phyloP scores from a whole-genome alignment of 2,888 invertebrate genomes.

The Drosophila emarginata region DNA sequence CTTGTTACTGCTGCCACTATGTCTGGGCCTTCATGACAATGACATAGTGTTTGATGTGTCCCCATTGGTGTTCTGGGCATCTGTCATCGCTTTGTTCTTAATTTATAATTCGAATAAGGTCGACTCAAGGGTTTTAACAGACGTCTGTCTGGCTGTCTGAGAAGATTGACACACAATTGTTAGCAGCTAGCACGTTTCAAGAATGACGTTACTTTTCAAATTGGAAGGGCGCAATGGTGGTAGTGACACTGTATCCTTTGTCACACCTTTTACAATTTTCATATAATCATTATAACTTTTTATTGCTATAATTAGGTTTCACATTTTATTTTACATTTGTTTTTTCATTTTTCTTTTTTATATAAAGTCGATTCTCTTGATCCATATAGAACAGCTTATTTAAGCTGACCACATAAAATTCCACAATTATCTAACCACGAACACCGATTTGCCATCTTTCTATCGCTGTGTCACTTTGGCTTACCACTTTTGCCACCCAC shows the following conservation, averaged over 20 bases:
- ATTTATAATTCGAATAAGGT: neutral
- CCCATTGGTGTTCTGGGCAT: neutral
- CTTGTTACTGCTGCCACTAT: neutral
- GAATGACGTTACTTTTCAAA: neutral
- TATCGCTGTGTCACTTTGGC: neutral
- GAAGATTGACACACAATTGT: neutral
- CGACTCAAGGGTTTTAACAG: neutral
- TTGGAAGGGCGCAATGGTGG: neutral
- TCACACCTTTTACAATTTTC: neutral
- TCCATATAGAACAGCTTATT: neutral
- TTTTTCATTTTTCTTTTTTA: neutral
- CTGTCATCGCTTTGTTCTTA: neutral
- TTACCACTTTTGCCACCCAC: neutral
- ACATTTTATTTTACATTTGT: neutral
- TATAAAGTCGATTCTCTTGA: neutral
- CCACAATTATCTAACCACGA: constrained; percentile 13
- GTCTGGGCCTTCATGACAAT: too few relatives aligned
- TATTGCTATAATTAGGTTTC: neutral
- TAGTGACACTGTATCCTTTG: neutral
- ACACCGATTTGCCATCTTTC: neutral
- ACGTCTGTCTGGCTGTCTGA: neutral
- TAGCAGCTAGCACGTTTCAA: neutral
- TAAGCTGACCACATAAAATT: constrained; percentile 15
- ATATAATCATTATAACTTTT: neutral
- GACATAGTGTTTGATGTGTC: neutral